A percentile compares a stretch with the other conserved stretches of the same genome.
Conservation (phyloP, 2,888 invertebrate genomes). For the Psococerastis gibbosa region DNA sequence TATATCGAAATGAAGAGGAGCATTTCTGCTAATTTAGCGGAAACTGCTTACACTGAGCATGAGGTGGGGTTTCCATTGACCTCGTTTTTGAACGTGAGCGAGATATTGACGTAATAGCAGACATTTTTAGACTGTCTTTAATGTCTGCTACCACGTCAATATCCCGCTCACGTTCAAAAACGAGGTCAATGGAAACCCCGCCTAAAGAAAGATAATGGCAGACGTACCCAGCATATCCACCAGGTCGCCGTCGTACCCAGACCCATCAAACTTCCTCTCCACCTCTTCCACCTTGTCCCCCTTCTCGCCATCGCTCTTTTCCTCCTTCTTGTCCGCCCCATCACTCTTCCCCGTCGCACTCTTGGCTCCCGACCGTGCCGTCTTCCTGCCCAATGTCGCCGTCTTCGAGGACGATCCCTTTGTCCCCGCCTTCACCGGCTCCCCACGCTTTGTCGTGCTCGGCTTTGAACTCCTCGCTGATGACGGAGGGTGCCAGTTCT, state of each 20-base stretch:
- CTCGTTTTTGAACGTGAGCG: too few species aligned
- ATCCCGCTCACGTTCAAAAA: too few species aligned
- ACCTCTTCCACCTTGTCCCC: slow-evolving; percentile 33
- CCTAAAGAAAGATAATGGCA: not conserved
- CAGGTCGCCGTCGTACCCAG: slow-evolving; percentile 70
- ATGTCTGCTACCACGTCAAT: too few species aligned
- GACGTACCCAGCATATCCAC: slow-evolving; percentile 67
- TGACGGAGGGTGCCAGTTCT: slow-evolving; percentile 75
- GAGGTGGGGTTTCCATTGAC: not conserved
- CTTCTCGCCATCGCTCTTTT: slow-evolving; percentile 27
- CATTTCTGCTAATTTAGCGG: too few species aligned
- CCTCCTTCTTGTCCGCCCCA: slow-evolving; percentile 28
- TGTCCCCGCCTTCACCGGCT: slow-evolving; percentile 26
- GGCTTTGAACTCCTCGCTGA: slow-evolving; percentile 42
- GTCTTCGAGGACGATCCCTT: slow-evolving; percentile 28
- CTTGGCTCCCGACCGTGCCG: slow-evolving; percentile 13
- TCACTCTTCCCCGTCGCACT: slow-evolving; percentile 17
- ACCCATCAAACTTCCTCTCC: slow-evolving; percentile 70
- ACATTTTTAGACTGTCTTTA: too few species aligned
- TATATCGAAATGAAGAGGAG: too few species aligned
- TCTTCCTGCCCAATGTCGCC: slow-evolving; percentile 21
- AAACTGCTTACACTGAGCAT: not conserved
- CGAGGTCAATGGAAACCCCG: too few species aligned
- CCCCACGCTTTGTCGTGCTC: slow-evolving; percentile 22
- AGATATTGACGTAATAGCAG: too few species aligned